Percentiles rank a stretch among this genome's conserved stretches.
phyloP scores from a whole-genome alignment of 2,113 vertebrate genomes.

The Antechinus flavipes region DNA sequence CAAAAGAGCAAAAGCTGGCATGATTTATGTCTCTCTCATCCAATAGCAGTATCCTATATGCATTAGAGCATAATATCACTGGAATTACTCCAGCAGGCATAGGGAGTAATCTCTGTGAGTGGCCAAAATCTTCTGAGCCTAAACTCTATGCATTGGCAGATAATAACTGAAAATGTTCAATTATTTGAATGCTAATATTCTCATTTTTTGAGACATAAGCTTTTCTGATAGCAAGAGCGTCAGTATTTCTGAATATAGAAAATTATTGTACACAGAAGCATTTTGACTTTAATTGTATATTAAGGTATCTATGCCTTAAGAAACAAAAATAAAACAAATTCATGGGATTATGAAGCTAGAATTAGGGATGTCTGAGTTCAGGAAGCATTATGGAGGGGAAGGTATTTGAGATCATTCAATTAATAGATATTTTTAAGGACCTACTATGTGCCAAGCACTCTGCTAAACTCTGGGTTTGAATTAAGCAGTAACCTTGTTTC shows the following conservation, averaged over 20 bases:
- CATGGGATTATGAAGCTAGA: background rate
- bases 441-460: background rate
- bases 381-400: background rate
- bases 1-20: background rate
- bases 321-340: background rate
- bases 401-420: background rate
- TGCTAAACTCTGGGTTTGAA: no score
- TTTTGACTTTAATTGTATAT: background rate
- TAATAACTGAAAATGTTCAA: background rate
- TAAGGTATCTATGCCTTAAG: background rate
- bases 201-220: background rate
- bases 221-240: background rate
- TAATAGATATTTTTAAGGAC: background rate
- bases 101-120: background rate
- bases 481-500: no score
- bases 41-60: background rate
- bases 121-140: background rate
- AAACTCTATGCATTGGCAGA: background rate
- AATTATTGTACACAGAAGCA: background rate
- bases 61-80: slow-evolving; percentile 2
- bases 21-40: background rate
- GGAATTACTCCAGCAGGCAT: slow-evolving; percentile 25
- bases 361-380: background rate
- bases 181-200: slow-evolving; percentile 1
- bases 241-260: background rate